Base-by-base conservation (phyloP, 1,140 invertebrate genomes). In the Berghia stephanieae region DNA sequence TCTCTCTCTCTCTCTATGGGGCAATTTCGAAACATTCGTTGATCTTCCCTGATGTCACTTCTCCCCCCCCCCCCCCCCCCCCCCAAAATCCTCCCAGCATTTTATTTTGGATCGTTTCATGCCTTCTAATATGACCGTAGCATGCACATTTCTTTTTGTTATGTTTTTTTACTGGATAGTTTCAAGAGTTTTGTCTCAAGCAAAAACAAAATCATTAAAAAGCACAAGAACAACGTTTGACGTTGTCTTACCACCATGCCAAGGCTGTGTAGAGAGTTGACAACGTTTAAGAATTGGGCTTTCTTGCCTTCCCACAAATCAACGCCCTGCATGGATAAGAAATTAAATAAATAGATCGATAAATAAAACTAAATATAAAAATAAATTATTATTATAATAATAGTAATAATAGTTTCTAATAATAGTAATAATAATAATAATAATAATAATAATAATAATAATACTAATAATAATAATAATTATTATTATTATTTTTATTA, bases 201-300 rank as follows among this genome's bases (percentile, higher is more conserved):
- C 34, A 42, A 70, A n/a, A 31, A 70, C 21, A n/a, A 43, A 34
- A 70, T 70, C 18, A 67, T 24, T 6, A 24, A 60, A 8, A 24
- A 24, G n/a, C 31, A 60, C 6, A 24, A 60, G 5, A 24, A 24
- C 31, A 24, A 4, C 42, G 34, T 42, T 52, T 46, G n/a, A 31
- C 21, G 24, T 34, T 49, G 66, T 82, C 86, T 83, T 77, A 88
- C 88, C 78, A 83, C 69, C 73, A 86, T 83, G 44, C 88, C 88
- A 49, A 89, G 79, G 73, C 84, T 86, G 80, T 88, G 86, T 10
- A 88, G 71, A 69, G 83, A 82, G 81, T 86, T 87, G 77, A 89
- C 82, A 79, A 88, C 86, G 80, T 89, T 89, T 31, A 86, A 75
- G 80, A 89, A 86, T 34, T 84, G 83, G 3, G 83, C 85, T 72